Evolutionary conservation across 2,113 vertebrate species (phyloP).

Genomic region (Lethenteron camtschaticum): DNA sequence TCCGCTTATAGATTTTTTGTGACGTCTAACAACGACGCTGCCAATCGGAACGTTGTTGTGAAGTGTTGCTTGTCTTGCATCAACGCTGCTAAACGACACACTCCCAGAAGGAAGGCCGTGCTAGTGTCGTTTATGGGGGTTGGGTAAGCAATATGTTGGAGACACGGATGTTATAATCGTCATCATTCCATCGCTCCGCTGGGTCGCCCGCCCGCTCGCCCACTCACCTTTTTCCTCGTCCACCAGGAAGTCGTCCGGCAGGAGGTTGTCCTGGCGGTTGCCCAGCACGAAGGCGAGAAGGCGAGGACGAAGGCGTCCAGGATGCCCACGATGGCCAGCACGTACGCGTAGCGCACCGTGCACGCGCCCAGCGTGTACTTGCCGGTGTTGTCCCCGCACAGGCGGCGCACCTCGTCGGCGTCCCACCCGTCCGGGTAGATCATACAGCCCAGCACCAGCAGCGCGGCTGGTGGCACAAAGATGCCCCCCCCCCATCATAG

Average conservation of each 20-base stretch:
- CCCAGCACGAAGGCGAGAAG: conserved; percentile 76
- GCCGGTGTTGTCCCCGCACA: conserved; percentile 67
- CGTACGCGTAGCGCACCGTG: conserved; percentile 74
- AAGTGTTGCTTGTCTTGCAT: too few relatives aligned
- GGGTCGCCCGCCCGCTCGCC: neutral
- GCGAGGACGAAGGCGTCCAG: conserved; percentile 75
- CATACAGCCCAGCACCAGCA: conserved; percentile 67
- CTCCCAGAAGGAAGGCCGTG: too few relatives aligned
- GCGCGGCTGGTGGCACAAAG: conserved; percentile 31
- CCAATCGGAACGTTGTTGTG: too few relatives aligned
- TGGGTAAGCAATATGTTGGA: too few relatives aligned
- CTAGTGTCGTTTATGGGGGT: too few relatives aligned
- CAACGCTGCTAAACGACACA: too few relatives aligned
- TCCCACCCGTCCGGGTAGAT: conserved; percentile 83
- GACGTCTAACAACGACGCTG: too few relatives aligned
- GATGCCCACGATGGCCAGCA: conserved; percentile 74
- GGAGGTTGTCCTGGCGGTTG: conserved; percentile 61
- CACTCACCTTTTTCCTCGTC: conserved; percentile 46
- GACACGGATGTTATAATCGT: too few relatives aligned
- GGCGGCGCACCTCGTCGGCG: conserved; percentile 57
- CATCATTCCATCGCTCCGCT: too few relatives aligned
- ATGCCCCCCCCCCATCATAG: too few relatives aligned
- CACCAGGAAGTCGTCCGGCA: conserved; percentile 52
- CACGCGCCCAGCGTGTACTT: conserved; percentile 67
- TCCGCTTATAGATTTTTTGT: too few relatives aligned